Evolutionary conservation across 2,888 invertebrate genomes (phyloP), one percentile per base, ranked within the genome.

Genomic region (Matsumyia berberina): DNA sequence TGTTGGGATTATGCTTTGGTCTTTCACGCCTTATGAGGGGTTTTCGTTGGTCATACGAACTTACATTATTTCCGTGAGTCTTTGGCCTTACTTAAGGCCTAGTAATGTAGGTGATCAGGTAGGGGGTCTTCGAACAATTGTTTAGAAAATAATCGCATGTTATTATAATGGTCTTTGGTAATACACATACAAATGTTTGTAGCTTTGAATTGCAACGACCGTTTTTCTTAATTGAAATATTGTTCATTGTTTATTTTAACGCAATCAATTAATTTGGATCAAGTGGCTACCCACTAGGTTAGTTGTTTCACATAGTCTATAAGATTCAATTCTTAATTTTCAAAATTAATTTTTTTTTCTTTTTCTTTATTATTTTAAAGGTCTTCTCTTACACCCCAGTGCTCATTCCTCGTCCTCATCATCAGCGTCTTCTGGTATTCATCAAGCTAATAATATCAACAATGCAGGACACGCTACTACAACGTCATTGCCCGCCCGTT

Each of bases 321-420:
- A 19, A 8, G 11, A 0, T 46, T 6, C 19, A 8, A 1, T 6
- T 55, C 11, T 53, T 0, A 33, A 53, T 17, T 53, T 51, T 29
- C n/a, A 33, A 33, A 53, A 11, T 39, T 11, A 37, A 35, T 49
- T 39, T 49, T 55, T 35, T 11, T 72, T 55, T 39, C 35, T 17
- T 74, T 67, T 80, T 72, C 9, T 15, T 9, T 37, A 6, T 87
- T 86, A 24, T 24, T 24, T 24, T 24, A 15, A 87, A 91, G 91
- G 90, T 86, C 88, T 90, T 72, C 82, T 91, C 35, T 81, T 90
- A 73, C 90, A 90, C 87, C 90, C 89, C 44, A 81, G 87, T 72
- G 88, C 85, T 77, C 87, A 88, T 87, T 87, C 88, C 72, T 88
- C 88, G 55, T 87, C 87, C 73, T 88, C 89, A 35, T 88, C 87